Conservation (phyloP, 2,797 vertebrate species). For the Allobates femoralis region DNA sequence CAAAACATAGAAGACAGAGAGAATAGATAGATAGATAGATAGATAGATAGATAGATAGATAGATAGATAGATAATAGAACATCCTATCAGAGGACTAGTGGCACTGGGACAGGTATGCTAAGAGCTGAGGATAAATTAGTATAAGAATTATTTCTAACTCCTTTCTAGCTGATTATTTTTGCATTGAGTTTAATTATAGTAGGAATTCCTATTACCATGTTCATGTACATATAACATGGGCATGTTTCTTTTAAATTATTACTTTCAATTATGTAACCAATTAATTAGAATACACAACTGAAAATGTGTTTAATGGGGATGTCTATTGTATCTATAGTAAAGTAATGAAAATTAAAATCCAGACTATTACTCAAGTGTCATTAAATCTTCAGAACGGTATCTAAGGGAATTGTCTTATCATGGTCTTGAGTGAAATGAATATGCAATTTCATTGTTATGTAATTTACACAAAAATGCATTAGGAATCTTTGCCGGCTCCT, state of each 20-base stretch:
- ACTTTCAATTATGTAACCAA: neutral
- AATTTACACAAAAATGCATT: slow-evolving; percentile 64
- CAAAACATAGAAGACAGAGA: too few relatives aligned
- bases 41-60: too few relatives aligned
- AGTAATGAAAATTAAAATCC: slow-evolving; percentile 29
- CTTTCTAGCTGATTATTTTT: too few relatives aligned
- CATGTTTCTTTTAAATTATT: neutral
- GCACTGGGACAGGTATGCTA: too few relatives aligned
- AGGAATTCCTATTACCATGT: neutral
- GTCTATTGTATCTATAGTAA: neutral
- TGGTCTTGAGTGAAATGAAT: slow-evolving; percentile 64
- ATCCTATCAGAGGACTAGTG: too few relatives aligned
- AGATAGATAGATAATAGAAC: too few relatives aligned
- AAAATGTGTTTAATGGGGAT: slow-evolving; percentile 17
- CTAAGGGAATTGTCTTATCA: slow-evolving; percentile 61
- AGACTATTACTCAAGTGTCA: slow-evolving; percentile 42
- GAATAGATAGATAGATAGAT: too few relatives aligned
- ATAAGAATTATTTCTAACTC: too few relatives aligned
- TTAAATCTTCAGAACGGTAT: slow-evolving; percentile 52
- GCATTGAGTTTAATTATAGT: neutral
- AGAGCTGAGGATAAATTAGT: too few relatives aligned
- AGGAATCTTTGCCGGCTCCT: slow-evolving; percentile 51
- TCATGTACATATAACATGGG: neutral
- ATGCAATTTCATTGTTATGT: slow-evolving; percentile 63
- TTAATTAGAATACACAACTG: slow-evolving; percentile 5